Base-by-base conservation (phyloP, 1,140 invertebrate genomes). In the Cherax destructor region DNA sequence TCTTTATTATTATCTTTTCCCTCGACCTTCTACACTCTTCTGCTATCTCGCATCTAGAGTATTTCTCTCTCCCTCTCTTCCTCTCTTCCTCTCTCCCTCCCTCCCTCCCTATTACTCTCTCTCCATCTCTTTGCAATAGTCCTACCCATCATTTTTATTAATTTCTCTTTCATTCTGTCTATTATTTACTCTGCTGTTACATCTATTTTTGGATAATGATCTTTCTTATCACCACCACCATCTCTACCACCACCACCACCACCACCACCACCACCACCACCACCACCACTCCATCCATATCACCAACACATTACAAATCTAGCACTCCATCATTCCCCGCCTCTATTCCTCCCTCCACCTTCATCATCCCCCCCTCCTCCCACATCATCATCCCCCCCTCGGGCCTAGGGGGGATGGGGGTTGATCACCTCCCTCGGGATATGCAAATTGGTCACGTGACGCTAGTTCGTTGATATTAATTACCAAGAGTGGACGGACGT, bases 61-160 rank as follows among this genome's bases (percentile, higher is more conserved):
- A 30, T 65, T 21, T 65, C 30, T 50, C 13, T 50, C 49, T 59
- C 74, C 30, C 50, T 78, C 59, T 30, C 61, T 41, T 18, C 76
- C 77, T 30, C 79, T 21, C 76, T 61, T 7, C 18, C 76, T n/a
- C n/a, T 61, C 21, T 76, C 50, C 61, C 78, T 79, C 85, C 56
- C 77, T 78, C 85, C 79, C 77, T 65, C 77, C 79, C 74, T 78
- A 52, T 78, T 24, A 61, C 85, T 79, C 76, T 87, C 85, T 61
- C 85, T 59, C 59, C 21, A 18, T 59, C 85, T 59, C 56, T 41
- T 6, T 52, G 4, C 21, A 4, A 69, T 69, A n/a, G 18, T 4
- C 69, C 6, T 72, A 3, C 4, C 18, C 69, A n/a, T n/a, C n/a
- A n/a, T n/a, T n/a, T n/a, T n/a, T n/a, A n/a, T n/a, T n/a, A n/a